phyloP scores from a whole-genome alignment of 2,113 vertebrate species.

The Carlito syrichta region DNA sequence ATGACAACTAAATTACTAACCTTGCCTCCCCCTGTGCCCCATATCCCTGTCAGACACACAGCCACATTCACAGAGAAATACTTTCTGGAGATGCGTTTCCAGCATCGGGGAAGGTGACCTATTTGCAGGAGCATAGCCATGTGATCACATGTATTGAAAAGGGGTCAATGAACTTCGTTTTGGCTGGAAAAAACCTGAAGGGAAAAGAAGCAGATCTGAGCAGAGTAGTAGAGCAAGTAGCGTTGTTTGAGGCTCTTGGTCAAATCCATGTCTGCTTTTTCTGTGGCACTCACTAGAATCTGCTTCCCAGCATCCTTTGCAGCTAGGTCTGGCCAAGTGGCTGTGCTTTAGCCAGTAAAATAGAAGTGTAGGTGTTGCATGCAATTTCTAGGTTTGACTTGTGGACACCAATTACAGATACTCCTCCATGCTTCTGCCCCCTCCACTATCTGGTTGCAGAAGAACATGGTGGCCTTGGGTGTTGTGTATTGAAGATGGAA shows the following conservation, averaged over 20 bases:
- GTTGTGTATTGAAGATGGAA: background rate
- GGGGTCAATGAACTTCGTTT: background rate
- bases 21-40: constrained; percentile 50
- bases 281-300: background rate
- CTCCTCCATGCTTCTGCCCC: background rate
- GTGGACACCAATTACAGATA: background rate
- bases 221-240: background rate
- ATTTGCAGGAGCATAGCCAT: background rate
- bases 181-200: background rate
- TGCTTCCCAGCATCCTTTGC: background rate
- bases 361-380: background rate
- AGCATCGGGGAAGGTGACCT: constrained; percentile 54
- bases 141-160: background rate
- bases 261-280: background rate
- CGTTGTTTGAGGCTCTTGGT: background rate
- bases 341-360: background rate
- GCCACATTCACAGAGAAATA: background rate
- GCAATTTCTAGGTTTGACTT: background rate
- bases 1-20: constrained; percentile 75
- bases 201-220: background rate
- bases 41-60: constrained; percentile 36
- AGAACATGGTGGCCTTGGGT: background rate
- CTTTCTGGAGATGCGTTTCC: background rate
- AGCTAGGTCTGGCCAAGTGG: background rate
- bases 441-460: background rate